These are phyloP conservation scores for Psilanteris sp. DNA, from an alignment of 1,140 invertebrate genomes.

Conservation along the genomic window DNA sequence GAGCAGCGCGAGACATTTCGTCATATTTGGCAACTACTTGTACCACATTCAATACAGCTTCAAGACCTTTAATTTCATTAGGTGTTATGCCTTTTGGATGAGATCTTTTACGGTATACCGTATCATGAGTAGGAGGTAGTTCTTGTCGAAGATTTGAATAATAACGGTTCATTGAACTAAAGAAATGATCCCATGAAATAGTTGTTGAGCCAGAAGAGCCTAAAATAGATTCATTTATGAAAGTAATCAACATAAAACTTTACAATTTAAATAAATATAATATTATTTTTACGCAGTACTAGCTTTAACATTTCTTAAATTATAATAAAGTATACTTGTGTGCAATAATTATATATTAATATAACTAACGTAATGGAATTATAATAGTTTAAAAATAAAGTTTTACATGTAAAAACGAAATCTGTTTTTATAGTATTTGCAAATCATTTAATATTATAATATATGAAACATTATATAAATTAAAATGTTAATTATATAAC, in stretches of 20 bases:
- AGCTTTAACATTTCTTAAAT: too few species aligned
- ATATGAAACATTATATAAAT: neutral
- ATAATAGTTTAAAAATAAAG: too few species aligned
- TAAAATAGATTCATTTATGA: slow-evolving; percentile 9
- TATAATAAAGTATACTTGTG: too few species aligned
- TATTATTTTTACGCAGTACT: too few species aligned
- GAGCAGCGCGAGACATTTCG: slow-evolving; percentile 87
- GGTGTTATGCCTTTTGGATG: slow-evolving; percentile 87
- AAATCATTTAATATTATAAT: too few species aligned
- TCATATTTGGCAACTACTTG: slow-evolving; percentile 88
- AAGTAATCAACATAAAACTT: too few species aligned
- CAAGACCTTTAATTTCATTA: slow-evolving; percentile 92
- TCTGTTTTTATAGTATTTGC: too few species aligned
- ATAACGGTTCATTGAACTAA: slow-evolving; percentile 90
- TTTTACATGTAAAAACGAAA: too few species aligned
- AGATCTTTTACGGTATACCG: slow-evolving; percentile 83
- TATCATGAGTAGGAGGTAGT: slow-evolving; percentile 82
- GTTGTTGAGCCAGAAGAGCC: slow-evolving; percentile 78
- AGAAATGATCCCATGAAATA: slow-evolving; percentile 94
- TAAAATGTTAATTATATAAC: too few species aligned
- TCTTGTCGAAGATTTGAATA: slow-evolving; percentile 85
- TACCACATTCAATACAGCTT: slow-evolving; percentile 89
- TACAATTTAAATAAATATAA: too few species aligned
- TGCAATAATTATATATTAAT: too few species aligned
- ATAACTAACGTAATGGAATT: too few species aligned